These are phyloP conservation scores for Pachyuromys duprasi DNA, from an alignment of 2,797 vertebrate genomes.

Conservation along the genomic window DNA sequence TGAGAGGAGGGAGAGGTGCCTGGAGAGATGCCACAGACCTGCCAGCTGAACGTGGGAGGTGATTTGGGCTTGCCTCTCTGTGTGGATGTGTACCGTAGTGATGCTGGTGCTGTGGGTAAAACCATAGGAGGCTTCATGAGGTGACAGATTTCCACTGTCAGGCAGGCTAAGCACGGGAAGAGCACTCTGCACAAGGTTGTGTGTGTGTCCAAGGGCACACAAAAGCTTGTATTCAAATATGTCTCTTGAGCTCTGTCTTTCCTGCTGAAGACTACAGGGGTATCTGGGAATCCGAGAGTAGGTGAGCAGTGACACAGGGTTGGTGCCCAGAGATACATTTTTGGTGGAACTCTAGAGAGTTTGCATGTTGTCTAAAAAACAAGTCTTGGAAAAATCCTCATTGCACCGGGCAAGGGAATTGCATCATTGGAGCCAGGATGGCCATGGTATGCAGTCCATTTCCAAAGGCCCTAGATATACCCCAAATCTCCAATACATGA, in stretches of 20 bases:
- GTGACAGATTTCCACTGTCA: not conserved
- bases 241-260: accelerated
- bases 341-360: not conserved
- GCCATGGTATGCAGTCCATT: not conserved
- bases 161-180: not conserved
- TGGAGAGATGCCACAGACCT: too few relatives aligned
- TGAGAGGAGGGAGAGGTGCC: too few relatives aligned
- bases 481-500: not conserved
- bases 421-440: not conserved
- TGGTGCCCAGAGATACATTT: too few relatives aligned
- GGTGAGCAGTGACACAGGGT: not conserved
- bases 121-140: not conserved
- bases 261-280: not conserved
- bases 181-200: not conserved
- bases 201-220: not conserved
- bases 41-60: accelerated
- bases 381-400: not conserved
- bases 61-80: not conserved
- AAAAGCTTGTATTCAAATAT: not conserved
- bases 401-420: accelerated
- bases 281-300: not conserved
- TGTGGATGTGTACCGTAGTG: not conserved
- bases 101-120: too few relatives aligned
- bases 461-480: not conserved
- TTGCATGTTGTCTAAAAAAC: not conserved